Evolutionary conservation across 2,888 invertebrate species (phyloP), one percentile per base, ranked within the genome.

Genomic region (Camptogramma bilineatum): DNA sequence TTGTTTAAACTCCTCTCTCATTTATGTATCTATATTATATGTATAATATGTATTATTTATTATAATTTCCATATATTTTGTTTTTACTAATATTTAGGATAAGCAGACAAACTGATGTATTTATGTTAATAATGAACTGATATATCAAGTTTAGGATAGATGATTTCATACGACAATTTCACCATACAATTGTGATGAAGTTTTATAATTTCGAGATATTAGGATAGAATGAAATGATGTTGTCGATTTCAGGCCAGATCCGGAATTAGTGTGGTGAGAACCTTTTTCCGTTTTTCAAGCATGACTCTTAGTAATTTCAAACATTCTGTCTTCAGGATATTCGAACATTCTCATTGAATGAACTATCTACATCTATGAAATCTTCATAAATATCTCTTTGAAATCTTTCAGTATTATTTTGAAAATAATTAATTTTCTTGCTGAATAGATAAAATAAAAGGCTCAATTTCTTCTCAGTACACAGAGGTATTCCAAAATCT

Each of bases 191-290:
- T 19, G 46, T 50, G 52, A 60, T 56, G 10, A 52, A 39, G 34
- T 39, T 44, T 48, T 54, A n/a, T 48, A 47, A 42, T 59, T 9
- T 9, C 4, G 59, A 53, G 17, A 31, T 67, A 73, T 72, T 80
- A 72, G 74, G 78, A 73, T 76, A 74, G 79, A 78, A 79, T 86
- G 78, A 84, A 84, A 74, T 70, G 74, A 73, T 86, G 69, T 86
- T 90, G 74, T 88, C 71, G 79, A 83, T 91, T 91, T 73, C 91
- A 91, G 91, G 91, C 80, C 78, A 88, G 78, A 76, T 74, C 85
- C 75, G 87, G 87, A 85, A 79, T 86, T 83, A 91, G 88, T 74
- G 86, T 90, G 91, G 91, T 91, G 91, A 91, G 91, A 87, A 72
- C 67, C 74, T 75, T 82, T 78, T 85, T 83, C 75, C 76, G 79